Evolutionary conservation across 2,888 invertebrate species (phyloP).

Genomic region (Drosophila robusta): DNA sequence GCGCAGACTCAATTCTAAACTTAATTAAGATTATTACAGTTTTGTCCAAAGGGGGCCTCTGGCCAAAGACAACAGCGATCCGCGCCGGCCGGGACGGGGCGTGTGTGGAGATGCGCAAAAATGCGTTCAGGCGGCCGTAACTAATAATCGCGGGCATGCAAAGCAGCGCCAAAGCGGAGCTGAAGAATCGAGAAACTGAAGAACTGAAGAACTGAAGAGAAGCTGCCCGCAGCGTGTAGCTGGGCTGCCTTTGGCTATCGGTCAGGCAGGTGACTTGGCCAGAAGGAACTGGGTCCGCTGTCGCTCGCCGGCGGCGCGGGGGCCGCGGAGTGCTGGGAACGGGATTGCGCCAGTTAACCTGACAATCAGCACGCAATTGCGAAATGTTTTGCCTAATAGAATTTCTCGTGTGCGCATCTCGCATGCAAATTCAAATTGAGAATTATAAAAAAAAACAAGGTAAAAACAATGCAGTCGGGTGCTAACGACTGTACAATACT

Average conservation of each 20-base stretch:
- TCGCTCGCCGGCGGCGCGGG: neutral
- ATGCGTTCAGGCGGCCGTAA: constrained; percentile 82
- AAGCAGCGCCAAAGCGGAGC: constrained; percentile 39
- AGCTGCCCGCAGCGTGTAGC: constrained; percentile 13
- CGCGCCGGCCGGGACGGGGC: neutral
- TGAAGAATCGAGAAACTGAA: neutral
- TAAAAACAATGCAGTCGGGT: neutral
- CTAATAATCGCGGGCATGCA: constrained; percentile 77
- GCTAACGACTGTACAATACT: neutral
- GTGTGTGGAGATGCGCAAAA: constrained; percentile 53
- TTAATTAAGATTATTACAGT: constrained; percentile 78
- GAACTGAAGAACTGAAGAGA: too few relatives aligned
- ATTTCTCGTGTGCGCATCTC: constrained; percentile 73
- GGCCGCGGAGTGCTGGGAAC: neutral
- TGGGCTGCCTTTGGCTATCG: constrained; percentile 34
- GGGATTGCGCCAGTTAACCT: constrained; percentile 37
- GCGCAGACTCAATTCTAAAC: constrained; percentile 76
- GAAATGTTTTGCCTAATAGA: constrained; percentile 79
- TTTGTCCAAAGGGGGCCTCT: constrained; percentile 27
- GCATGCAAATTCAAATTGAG: constrained; percentile 70
- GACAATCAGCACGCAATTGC: constrained; percentile 81
- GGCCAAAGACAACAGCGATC: constrained; percentile 13
- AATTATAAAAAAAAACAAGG: constrained; percentile 27
- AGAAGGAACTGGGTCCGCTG: neutral
- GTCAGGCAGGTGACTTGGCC: constrained; percentile 9